Percentiles rank a stretch among this genome's conserved stretches.
These are phyloP conservation scores for Eurosta solidaginis DNA, from an alignment of 1,140 invertebrate species.

Conservation along the genomic window DNA sequence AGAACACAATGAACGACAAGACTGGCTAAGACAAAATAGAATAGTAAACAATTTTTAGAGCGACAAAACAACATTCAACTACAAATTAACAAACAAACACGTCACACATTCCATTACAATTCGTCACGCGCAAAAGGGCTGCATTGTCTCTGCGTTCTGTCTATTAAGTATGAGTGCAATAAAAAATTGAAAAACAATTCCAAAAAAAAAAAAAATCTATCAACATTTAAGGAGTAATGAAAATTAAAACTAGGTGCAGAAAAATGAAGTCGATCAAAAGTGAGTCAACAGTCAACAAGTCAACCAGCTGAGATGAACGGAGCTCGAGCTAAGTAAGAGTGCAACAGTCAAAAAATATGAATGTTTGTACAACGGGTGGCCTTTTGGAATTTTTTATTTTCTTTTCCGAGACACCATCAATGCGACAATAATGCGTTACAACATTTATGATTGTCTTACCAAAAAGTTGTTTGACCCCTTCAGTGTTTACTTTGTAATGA, in stretches of 20 bases:
- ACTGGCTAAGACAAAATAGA: too few relatives aligned
- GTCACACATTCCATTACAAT: conserved; percentile 31
- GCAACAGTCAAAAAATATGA: background rate
- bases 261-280: background rate
- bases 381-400: conserved; percentile 8
- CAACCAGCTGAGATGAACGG: background rate
- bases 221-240: background rate
- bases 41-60: background rate
- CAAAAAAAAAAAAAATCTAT: background rate
- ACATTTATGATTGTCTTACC: background rate
- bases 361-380: background rate
- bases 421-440: background rate
- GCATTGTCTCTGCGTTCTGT: too few relatives aligned
- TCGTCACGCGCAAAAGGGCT: conserved; percentile 3
- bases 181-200: background rate
- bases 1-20: background rate
- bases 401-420: background rate
- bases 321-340: too few relatives aligned
- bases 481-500: background rate
- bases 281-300: background rate
- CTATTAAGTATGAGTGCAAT: background rate
- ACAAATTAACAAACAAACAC: background rate
- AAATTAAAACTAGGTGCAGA: background rate
- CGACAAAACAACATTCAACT: background rate
- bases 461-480: conserved; percentile 30